phyloP scores from a whole-genome alignment of 2,113 vertebrate genomes.

The Carassius carassius region DNA sequence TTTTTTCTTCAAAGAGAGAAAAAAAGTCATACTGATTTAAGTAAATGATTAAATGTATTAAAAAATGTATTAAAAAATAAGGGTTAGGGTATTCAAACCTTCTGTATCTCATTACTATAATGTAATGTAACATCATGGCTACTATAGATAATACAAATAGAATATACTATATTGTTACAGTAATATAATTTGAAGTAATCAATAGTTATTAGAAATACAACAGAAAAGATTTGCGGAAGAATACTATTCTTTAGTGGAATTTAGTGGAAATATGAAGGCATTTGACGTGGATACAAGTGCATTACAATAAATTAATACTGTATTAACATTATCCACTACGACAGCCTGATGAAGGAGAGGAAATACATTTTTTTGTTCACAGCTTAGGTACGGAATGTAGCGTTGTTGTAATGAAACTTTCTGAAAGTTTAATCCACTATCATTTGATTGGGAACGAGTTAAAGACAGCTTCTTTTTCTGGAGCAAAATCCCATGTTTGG shows the following conservation, averaged over 20 bases:
- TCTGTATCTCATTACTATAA: not conserved
- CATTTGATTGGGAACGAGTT: conserved; percentile 17
- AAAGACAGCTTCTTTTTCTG: conserved; percentile 13
- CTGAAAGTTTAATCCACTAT: conserved; percentile 17
- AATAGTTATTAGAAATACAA: not conserved
- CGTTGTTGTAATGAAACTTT: conserved; percentile 1
- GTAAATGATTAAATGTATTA: not conserved
- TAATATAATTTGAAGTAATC: not conserved
- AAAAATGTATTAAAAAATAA: not conserved
- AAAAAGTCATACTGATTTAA: not conserved
- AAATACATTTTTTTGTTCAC: not conserved
- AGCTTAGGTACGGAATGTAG: not conserved
- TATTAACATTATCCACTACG: not conserved
- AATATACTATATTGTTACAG: not conserved
- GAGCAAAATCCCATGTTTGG: conserved; percentile 16
- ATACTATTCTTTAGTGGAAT: not conserved
- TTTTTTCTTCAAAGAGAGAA: not conserved
- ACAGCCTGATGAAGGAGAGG: not conserved
- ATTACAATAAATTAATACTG: not conserved
- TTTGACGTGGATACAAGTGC: too few relatives aligned
- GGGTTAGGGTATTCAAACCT: too few relatives aligned
- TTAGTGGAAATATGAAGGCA: not conserved
- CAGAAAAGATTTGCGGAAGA: not conserved
- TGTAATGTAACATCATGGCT: not conserved
- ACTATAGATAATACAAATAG: not conserved